Evolutionary conservation across 2,113 vertebrate species (phyloP).

Genomic region (Pteropus alecto): DNA sequence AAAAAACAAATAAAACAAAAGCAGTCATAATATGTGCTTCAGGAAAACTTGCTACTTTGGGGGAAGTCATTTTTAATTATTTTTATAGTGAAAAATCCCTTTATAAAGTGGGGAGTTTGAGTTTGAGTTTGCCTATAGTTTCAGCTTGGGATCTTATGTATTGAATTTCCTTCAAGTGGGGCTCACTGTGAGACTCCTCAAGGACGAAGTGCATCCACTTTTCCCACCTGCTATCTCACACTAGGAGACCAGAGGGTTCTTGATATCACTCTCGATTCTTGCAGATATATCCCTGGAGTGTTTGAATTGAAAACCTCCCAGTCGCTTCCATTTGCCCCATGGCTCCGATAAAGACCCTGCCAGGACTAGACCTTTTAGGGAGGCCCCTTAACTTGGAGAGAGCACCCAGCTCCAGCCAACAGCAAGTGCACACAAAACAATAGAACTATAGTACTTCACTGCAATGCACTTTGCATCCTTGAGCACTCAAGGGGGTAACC

Average conservation of each 20-base stretch:
- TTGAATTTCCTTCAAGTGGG: neutral
- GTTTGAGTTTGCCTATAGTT: neutral
- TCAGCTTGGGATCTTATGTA: neutral
- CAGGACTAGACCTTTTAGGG: neutral
- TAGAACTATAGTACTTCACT: neutral
- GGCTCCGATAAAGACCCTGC: neutral
- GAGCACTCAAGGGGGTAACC: slow-evolving; percentile 70
- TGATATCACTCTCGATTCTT: neutral
- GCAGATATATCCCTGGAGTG: neutral
- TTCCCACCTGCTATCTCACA: neutral
- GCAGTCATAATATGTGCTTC: neutral
- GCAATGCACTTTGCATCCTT: slow-evolving; percentile 39
- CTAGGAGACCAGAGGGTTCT: neutral
- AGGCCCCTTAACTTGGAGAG: neutral
- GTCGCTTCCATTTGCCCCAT: neutral
- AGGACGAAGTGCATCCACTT: neutral
- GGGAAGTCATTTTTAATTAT: neutral
- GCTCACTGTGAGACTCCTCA: neutral
- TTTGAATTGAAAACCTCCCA: neutral
- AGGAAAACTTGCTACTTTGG: slow-evolving; percentile 2
- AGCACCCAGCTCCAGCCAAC: neutral
- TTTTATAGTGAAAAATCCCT: slow-evolving; percentile 23
- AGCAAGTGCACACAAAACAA: slow-evolving; percentile 5
- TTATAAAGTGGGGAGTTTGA: neutral
- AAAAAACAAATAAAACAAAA: neutral